Evolutionary conservation across 1,140 invertebrate species (phyloP).

Genomic region (Fopius arisanus): DNA sequence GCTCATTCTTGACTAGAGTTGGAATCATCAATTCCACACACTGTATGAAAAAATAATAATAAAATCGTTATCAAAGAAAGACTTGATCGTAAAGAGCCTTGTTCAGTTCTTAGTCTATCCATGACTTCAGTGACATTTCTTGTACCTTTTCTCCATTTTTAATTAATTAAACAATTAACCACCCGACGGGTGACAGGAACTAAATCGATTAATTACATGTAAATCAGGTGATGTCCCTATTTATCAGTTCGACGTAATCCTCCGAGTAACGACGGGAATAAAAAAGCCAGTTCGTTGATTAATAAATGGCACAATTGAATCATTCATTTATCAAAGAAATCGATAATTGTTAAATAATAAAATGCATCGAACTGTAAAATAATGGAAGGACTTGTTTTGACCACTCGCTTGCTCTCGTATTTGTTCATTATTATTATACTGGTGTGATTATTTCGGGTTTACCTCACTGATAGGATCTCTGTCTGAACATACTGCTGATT

Average conservation of each 20-base stretch:
- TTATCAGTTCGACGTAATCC: conserved; percentile 9
- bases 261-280: background rate
- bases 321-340: background rate
- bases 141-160: background rate
- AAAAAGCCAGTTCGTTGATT: background rate
- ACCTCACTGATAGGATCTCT: conserved; percentile 73
- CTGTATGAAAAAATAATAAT: background rate
- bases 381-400: background rate
- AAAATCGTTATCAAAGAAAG: background rate
- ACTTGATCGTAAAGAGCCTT: background rate
- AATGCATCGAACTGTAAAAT: conserved; percentile 16
- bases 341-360: background rate
- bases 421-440: conserved; percentile 8
- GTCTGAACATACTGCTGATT: conserved; percentile 79
- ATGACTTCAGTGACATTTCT: background rate
- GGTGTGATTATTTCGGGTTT: conserved; percentile 44
- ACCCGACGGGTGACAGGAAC: background rate
- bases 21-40: conserved; percentile 29
- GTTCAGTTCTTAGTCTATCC: background rate
- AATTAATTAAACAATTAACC: background rate
- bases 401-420: background rate
- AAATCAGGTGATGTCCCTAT: background rate
- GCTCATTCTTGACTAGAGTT: conserved; percentile 53
- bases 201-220: background rate
- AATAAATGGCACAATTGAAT: background rate